Evolutionary conservation across 2,797 vertebrate species (phyloP).

Genomic region (Buceros bicornis): DNA sequence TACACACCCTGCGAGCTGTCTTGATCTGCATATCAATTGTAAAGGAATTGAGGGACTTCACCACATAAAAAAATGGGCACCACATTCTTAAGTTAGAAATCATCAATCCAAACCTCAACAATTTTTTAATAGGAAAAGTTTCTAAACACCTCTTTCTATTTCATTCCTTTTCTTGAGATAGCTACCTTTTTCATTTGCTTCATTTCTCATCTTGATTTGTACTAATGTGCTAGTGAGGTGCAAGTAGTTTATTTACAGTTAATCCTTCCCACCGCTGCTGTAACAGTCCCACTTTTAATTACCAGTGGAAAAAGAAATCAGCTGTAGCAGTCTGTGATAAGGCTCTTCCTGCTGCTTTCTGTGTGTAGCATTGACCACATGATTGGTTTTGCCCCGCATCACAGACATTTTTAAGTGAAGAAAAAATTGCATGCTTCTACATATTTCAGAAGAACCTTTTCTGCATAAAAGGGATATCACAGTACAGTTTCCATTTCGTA

Average conservation of each 20-base stretch:
- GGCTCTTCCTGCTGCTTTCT: neutral
- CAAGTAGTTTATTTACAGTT: neutral
- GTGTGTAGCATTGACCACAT: neutral
- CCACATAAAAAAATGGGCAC: neutral
- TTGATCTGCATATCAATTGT: neutral
- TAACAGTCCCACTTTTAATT: conserved; percentile 44
- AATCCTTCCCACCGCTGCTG: conserved; percentile 13
- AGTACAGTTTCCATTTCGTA: neutral
- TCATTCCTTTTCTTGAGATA: conserved; percentile 45
- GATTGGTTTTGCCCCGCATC: neutral
- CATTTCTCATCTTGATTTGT: conserved; percentile 14
- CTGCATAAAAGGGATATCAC: neutral
- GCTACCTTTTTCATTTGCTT: conserved; percentile 6
- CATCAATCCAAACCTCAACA: neutral
- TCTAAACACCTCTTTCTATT: conserved; percentile 33
- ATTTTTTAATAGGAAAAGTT: conserved; percentile 1
- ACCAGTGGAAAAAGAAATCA: neutral
- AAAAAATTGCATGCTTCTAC: neutral
- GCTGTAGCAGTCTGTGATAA: neutral
- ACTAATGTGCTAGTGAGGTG: neutral
- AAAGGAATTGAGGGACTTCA: neutral
- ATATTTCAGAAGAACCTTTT: neutral
- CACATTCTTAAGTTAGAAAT: neutral
- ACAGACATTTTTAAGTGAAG: neutral
- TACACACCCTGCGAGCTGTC: neutral